Evolutionary conservation across 2,113 vertebrate species (phyloP).

Genomic region (Miniopterus natalensis): DNA sequence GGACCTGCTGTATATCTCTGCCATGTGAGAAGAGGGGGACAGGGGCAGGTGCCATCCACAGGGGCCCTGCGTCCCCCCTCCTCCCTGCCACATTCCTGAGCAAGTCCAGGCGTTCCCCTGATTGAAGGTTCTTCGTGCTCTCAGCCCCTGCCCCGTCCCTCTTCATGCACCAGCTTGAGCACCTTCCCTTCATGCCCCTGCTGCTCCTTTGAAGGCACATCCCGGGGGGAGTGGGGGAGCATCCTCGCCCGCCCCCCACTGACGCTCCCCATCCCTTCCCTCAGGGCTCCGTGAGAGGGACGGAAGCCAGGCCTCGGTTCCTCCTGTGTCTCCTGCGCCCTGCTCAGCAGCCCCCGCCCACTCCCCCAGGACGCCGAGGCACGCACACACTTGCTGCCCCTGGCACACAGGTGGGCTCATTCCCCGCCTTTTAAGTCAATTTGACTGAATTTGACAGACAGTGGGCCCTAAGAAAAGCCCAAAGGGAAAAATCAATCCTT

Average conservation of each 20-base stretch:
- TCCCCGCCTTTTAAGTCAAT: not conserved
- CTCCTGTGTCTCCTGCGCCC: not conserved
- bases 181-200: not conserved
- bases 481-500: constrained; percentile 21
- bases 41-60: not conserved
- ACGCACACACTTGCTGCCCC: not conserved
- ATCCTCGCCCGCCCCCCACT: not conserved
- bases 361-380: not conserved
- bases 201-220: constrained; percentile 9
- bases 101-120: not conserved
- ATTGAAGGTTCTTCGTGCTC: not conserved
- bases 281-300: not conserved
- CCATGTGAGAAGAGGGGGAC: not conserved
- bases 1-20: not conserved
- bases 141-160: not conserved
- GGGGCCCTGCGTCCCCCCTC: not conserved
- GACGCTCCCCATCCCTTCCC: not conserved
- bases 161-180: constrained; percentile 7
- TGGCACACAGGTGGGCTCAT: not conserved
- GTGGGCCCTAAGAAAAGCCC: not conserved
- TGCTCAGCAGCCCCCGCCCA: not conserved
- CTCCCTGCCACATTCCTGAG: constrained; percentile 16
- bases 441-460: not conserved
- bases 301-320: not conserved
- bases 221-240: not conserved